Evolutionary conservation across 2,888 invertebrate genomes (phyloP).

Genomic region (Eurois occulta): DNA sequence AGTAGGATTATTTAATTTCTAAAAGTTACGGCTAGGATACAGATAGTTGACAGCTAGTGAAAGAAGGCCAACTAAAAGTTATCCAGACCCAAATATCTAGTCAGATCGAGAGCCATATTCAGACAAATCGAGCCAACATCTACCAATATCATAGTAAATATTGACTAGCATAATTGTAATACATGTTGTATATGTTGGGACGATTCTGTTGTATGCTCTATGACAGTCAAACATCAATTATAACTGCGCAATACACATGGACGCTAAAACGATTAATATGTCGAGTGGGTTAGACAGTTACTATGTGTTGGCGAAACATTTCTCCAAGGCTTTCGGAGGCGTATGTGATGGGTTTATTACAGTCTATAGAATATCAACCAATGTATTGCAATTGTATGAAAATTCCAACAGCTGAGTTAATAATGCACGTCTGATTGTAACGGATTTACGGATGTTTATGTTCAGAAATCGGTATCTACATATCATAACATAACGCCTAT

Average conservation of each 20-base stretch:
- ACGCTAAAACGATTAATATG: slow-evolving; percentile 33
- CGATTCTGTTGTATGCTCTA: slow-evolving; percentile 33
- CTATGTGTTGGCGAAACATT: slow-evolving; percentile 31
- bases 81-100: not conserved
- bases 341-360: slow-evolving; percentile 13
- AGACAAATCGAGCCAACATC: slow-evolving; percentile 23
- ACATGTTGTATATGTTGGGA: slow-evolving; percentile 26
- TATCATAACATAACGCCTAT: too few species aligned
- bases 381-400: not conserved
- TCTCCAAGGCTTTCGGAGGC: slow-evolving; percentile 13
- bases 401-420: not conserved
- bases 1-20: not conserved
- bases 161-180: slow-evolving; percentile 43
- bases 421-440: not conserved
- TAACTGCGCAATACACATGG: slow-evolving; percentile 16
- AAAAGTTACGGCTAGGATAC: not conserved
- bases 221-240: slow-evolving; percentile 49
- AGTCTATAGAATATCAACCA: not conserved
- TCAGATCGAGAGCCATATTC: not conserved
- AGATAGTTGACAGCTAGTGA: not conserved
- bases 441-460: not conserved
- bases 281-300: slow-evolving; percentile 25
- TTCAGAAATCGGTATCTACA: too few species aligned
- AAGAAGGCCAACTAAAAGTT: not conserved
- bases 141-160: slow-evolving; percentile 42